Evolutionary conservation across 2,113 vertebrate species (phyloP).

Genomic region (Tachuris rubrigastra): DNA sequence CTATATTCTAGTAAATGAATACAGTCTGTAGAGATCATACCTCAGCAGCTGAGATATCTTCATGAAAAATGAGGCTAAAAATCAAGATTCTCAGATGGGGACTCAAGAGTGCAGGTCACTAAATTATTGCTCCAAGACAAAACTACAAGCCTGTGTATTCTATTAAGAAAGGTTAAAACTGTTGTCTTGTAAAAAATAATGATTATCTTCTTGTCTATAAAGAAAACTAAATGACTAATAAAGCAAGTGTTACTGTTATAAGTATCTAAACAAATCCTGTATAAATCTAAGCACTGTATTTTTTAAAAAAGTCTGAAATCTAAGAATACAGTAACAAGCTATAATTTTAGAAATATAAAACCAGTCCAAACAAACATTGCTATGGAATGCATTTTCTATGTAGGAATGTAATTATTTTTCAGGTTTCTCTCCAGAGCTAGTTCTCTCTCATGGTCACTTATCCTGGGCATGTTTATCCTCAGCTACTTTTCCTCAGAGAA

Average conservation of each 20-base stretch:
- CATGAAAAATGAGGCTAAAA: slow-evolving; percentile 3
- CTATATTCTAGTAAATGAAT: slow-evolving; percentile 58
- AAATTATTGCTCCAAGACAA: slow-evolving; percentile 61
- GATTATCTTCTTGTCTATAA: slow-evolving; percentile 63
- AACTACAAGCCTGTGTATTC: slow-evolving; percentile 35
- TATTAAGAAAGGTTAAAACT: slow-evolving; percentile 60
- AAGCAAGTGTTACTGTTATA: slow-evolving; percentile 62
- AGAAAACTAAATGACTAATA: slow-evolving; percentile 61
- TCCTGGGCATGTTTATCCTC: background rate
- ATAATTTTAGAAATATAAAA: slow-evolving; percentile 56
- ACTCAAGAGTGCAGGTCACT: slow-evolving; percentile 42
- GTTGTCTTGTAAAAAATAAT: slow-evolving; percentile 65
- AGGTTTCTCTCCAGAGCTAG: background rate
- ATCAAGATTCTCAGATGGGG: slow-evolving; percentile 30
- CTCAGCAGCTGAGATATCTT: slow-evolving; percentile 58
- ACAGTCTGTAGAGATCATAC: slow-evolving; percentile 37
- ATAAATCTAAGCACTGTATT: slow-evolving; percentile 65
- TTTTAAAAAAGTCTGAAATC: slow-evolving; percentile 57
- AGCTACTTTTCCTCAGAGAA: background rate
- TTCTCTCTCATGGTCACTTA: background rate
- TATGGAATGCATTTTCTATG: slow-evolving; percentile 59
- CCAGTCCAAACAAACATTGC: slow-evolving; percentile 53
- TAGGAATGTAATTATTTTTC: slow-evolving; percentile 22
- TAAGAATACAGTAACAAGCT: slow-evolving; percentile 60
- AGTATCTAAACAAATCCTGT: slow-evolving; percentile 65